Evolutionary conservation across 2,888 invertebrate species (phyloP), one percentile per base, ranked within the genome.

Genomic region (Eledona agricola): DNA sequence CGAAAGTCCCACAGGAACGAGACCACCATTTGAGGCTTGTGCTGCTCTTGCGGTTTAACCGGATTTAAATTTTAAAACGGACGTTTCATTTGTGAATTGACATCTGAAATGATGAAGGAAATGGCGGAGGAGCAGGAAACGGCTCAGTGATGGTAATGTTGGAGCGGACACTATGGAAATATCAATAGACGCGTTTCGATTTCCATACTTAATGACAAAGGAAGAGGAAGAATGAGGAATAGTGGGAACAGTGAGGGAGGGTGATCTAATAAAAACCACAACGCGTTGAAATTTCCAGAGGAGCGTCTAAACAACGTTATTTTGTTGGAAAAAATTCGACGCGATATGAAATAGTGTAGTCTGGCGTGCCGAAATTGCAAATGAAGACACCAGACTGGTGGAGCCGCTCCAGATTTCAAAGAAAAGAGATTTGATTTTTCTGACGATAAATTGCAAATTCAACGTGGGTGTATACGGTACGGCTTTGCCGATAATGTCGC

Each of bases 51-150:
- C 28, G 47, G 53, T 40, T 53, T 28, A 35, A 52, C 32, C 35
- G 37, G 47, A 34, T 42, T 53, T 53, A 40, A 47, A 42, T 28
- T 53, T 47, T 47, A 34, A 50, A 50, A 50, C 40, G 38, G 47
- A 35, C 47, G 17, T 29, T 47, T 29, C 29, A 37, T 47, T 47
- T 45, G 23, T 25, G 13, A 45, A 45, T 45, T 25, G 45, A 34
- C 34, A 17, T 25, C 17, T 17, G 34, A 34, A 34, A 12, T 31
- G 43, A 45, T 42, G 42, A 29, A 19, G 42, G 42, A 42, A 42
- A 42, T 29, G 31, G 19, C 23, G 15, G 1, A n/a, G 12, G 5
- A 3, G 10, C 10, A 11, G 35, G 22, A 35, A 35, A 35, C 19
- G 35, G 22, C 19, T 20, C 11, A 12, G 17, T n/a, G 32, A 12